These are phyloP conservation scores for Bradynema listronoti DNA, from an alignment of 1,140 invertebrate genomes.

Conservation along the genomic window DNA sequence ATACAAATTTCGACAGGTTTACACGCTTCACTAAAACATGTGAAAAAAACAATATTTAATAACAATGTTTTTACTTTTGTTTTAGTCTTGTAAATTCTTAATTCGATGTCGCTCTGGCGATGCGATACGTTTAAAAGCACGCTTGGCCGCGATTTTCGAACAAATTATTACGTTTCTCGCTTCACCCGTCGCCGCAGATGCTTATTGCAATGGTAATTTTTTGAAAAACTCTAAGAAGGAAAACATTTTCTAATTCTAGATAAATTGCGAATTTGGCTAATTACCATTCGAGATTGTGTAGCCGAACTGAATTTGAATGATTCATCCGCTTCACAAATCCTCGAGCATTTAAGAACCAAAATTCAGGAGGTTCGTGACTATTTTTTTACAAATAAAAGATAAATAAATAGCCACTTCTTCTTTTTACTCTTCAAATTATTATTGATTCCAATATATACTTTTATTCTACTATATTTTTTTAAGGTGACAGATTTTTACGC, in stretches of 20 bases:
- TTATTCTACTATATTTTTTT: constrained; percentile 17
- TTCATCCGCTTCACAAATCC: constrained; percentile 11
- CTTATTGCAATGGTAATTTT: constrained; percentile 12
- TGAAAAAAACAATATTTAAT: too few relatives aligned
- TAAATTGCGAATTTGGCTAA: constrained; percentile 20
- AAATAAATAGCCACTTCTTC: too few relatives aligned
- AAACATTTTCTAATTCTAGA: constrained; percentile 19
- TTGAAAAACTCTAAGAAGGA: constrained; percentile 1
- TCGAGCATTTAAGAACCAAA: constrained; percentile 26
- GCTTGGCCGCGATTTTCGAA: constrained; percentile 32
- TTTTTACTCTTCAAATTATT: too few relatives aligned
- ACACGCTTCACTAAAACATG: not conserved
- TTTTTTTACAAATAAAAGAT: too few relatives aligned
- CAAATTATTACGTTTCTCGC: constrained; percentile 31
- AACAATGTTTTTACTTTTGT: constrained; percentile 8
- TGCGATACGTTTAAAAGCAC: constrained; percentile 10
- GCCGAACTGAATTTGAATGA: constrained; percentile 16
- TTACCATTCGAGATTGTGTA: constrained; percentile 16
- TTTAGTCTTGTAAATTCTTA: constrained; percentile 24
- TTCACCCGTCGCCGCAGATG: constrained; percentile 1
- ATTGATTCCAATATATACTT: not conserved
- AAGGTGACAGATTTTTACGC: constrained; percentile 24
- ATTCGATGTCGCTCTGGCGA: constrained; percentile 30
- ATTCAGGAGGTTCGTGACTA: constrained; percentile 26
- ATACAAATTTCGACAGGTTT: constrained; percentile 41